Evolutionary conservation across 2,797 vertebrate genomes (phyloP).

Genomic region (Ataeniobius toweri): DNA sequence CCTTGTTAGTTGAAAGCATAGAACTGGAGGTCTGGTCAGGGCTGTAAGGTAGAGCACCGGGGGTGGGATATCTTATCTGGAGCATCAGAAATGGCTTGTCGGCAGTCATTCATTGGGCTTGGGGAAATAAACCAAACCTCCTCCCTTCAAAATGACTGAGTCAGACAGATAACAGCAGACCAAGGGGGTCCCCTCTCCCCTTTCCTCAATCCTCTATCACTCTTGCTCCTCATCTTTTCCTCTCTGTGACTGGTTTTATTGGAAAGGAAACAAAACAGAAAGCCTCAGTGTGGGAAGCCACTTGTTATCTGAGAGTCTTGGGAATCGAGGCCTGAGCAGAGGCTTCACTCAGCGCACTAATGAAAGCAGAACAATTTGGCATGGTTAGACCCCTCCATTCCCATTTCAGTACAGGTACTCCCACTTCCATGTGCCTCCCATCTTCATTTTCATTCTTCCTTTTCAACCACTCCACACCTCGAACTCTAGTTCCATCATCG

Average conservation of each 20-base stretch:
- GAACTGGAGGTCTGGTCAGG: slow-evolving; percentile 60
- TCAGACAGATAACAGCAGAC: slow-evolving; percentile 81
- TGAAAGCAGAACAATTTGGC: slow-evolving; percentile 95
- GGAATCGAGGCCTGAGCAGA: slow-evolving; percentile 90
- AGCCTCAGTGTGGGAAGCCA: slow-evolving; percentile 86
- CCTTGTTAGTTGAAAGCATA: slow-evolving; percentile 78
- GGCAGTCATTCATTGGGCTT: slow-evolving; percentile 87
- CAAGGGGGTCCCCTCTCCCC: slow-evolving; percentile 78
- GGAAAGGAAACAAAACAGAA: slow-evolving; percentile 85
- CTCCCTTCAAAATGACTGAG: slow-evolving; percentile 68
- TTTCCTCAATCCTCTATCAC: slow-evolving; percentile 76
- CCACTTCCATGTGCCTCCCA: slow-evolving; percentile 43
- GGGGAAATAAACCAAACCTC: slow-evolving; percentile 79
- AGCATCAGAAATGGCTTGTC: slow-evolving; percentile 88
- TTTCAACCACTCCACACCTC: slow-evolving; percentile 34
- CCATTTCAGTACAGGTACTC: slow-evolving; percentile 64
- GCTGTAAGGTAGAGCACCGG: slow-evolving; percentile 59
- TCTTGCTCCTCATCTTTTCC: slow-evolving; percentile 62
- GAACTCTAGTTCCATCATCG: slow-evolving; percentile 30
- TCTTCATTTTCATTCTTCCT: slow-evolving; percentile 27
- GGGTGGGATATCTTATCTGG: slow-evolving; percentile 86
- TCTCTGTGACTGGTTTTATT: slow-evolving; percentile 77
- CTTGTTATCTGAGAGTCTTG: slow-evolving; percentile 98
- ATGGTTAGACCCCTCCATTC: slow-evolving; percentile 77
- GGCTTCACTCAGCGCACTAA: slow-evolving; percentile 98